Conservation (phyloP, 2,888 invertebrate genomes). For the Anticlea derivata region DNA sequence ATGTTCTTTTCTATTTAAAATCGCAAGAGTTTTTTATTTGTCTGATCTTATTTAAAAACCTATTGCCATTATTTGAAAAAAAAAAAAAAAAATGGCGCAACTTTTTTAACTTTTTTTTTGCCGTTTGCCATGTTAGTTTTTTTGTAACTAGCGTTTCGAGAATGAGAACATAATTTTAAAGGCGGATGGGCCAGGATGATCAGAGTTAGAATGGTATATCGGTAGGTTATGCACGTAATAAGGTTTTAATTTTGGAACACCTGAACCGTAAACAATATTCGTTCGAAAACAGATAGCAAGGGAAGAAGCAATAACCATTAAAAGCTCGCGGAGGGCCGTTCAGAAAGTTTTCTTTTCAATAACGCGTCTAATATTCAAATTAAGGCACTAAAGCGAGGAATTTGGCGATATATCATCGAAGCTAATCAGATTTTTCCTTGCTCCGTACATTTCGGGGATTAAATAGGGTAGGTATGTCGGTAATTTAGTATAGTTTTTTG, state of each 20-base stretch:
- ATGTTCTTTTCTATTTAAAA: constrained; percentile 2
- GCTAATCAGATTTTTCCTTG: constrained; percentile 48
- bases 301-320: constrained; percentile 80
- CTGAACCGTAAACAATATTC: constrained; percentile 49
- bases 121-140: no score
- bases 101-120: no score
- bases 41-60: background rate
- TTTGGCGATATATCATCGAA: constrained; percentile 79
- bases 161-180: background rate
- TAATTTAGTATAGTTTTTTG: constrained; percentile 38
- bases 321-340: constrained; percentile 74
- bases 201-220: no score
- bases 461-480: constrained; percentile 37
- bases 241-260: constrained; percentile 38
- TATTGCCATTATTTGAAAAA: no score
- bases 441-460: constrained; percentile 40
- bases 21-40: no score
- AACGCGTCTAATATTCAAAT: constrained; percentile 84
- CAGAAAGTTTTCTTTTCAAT: constrained; percentile 82
- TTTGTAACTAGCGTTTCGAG: background rate
- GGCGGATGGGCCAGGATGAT: no score
- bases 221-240: no score
- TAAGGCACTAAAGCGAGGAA: constrained; percentile 76
- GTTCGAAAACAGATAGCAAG: constrained; percentile 56
- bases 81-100: no score